phyloP scores from a whole-genome alignment of 2,888 invertebrate species.

The Meta bourneti region DNA sequence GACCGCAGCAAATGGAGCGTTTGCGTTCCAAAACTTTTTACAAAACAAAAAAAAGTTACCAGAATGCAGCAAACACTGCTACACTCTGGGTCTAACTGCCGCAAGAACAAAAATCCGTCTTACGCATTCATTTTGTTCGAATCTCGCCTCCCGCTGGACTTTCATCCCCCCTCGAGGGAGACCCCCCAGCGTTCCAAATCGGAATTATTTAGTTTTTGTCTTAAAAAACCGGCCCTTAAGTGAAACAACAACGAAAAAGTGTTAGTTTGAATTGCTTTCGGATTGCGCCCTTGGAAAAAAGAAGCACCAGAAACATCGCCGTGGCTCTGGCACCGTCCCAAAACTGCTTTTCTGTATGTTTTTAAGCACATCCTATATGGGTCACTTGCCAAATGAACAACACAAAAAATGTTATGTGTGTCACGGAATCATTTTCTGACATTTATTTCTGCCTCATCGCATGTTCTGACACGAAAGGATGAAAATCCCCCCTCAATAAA shows the following conservation, averaged over 20 bases:
- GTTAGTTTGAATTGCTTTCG: background rate
- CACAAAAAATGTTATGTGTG: background rate
- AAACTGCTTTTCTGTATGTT: constrained; percentile 1
- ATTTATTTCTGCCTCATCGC: background rate
- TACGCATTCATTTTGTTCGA: background rate
- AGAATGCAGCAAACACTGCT: background rate
- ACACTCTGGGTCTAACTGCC: background rate
- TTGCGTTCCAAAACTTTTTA: too few relatives aligned
- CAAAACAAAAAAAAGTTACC: background rate
- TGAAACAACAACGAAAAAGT: background rate
- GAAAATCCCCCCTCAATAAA: background rate
- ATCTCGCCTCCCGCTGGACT: background rate
- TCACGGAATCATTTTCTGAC: constrained; percentile 1
- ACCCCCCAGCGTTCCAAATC: background rate
- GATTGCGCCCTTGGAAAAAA: background rate
- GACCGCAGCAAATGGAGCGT: too few relatives aligned
- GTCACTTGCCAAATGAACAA: background rate
- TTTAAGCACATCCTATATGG: background rate
- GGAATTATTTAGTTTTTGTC: background rate
- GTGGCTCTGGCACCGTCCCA: background rate
- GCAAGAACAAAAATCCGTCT: background rate
- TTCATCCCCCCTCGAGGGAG: background rate
- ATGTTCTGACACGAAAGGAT: background rate
- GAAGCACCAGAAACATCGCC: background rate
- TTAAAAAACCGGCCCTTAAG: background rate